Base-by-base conservation (phyloP, 2,797 vertebrate genomes). In the Naso thynnoides region DNA sequence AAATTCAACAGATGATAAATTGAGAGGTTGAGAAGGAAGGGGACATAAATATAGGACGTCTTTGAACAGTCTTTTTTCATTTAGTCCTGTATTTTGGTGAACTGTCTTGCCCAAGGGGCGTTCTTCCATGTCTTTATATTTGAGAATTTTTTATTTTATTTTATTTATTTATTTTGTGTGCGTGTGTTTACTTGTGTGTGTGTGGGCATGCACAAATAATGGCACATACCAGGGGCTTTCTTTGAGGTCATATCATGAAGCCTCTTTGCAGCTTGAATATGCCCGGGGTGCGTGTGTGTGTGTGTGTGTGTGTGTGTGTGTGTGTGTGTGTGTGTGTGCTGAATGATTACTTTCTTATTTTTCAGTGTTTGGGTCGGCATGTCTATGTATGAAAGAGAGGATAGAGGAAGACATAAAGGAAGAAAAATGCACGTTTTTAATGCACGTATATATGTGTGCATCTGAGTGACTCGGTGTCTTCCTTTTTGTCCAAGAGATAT, bases 1-100 rank as follows among this genome's bases (percentile, higher is more conserved):
- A 62, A 19, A 78, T 76, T 83, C 56, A 78, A 65, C 59, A 41
- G 45, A 78, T 82, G 74, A 73, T 60, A 73, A 82, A 88, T 38
- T 52, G 54, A 81, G 62, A 69, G 31, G 54, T 54, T 55, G 45
- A 70, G 48, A 36, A 41, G 76, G 76, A 65, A 64, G 23, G 27
- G 31, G 41, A 69, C 31, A 67, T 66, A 62, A 79, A 74, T 50
- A 53, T 38, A 60, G 3, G 47, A 72, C 49, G 39, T 66, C n/a
- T 69, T 74, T 77, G 18, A 63, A 70, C 10, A 29, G 27, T 47
- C 62, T 64, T 16, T 26, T 26, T 50, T 3, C 6, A 48, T 70
- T 62, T 18, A 47, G 4, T 7, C 6, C 2, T 49, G 52, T 54
- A 63, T 81, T 52, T 58, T 47, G 44, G 53, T 78, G 64, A 74